These are phyloP conservation scores for Tetramorium bicarinatum DNA, from an alignment of 2,888 invertebrate genomes.

Conservation along the genomic window DNA sequence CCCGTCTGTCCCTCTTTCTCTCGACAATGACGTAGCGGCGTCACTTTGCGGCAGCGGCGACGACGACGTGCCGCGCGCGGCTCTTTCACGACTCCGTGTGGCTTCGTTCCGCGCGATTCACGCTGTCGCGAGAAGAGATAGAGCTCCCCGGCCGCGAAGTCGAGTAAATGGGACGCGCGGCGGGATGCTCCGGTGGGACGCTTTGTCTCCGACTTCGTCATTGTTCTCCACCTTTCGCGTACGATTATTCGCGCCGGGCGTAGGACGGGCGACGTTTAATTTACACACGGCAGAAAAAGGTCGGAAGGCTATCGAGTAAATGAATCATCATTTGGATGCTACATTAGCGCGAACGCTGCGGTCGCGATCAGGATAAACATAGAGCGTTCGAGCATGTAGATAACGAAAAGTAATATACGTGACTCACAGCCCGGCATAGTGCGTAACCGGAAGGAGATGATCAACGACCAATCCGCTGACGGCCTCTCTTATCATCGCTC, in stretches of 20 bases:
- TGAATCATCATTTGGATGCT: conserved; percentile 35
- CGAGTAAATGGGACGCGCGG: conserved; percentile 26
- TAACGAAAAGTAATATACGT: conserved; percentile 25
- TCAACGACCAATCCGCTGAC: background rate
- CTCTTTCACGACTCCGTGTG: conserved; percentile 27
- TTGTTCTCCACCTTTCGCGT: conserved; percentile 6
- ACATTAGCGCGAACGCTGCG: background rate
- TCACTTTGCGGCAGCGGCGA: background rate
- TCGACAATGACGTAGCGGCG: conserved; percentile 34
- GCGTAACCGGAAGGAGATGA: background rate
- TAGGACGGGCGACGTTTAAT: conserved; percentile 1
- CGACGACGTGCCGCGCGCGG: too few relatives aligned
- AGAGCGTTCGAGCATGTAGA: background rate
- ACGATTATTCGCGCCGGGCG: background rate
- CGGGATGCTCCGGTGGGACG: background rate
- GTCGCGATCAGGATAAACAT: background rate
- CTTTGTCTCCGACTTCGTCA: conserved; percentile 27
- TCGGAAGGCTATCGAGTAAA: background rate
- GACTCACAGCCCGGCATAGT: background rate
- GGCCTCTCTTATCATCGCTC: background rate
- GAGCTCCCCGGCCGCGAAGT: background rate
- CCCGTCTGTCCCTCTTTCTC: background rate
- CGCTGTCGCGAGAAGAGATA: background rate
- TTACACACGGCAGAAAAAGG: background rate
- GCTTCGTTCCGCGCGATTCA: background rate